Evolutionary conservation across 2,113 vertebrate genomes (phyloP).

Genomic region (Caloenas nicobarica): DNA sequence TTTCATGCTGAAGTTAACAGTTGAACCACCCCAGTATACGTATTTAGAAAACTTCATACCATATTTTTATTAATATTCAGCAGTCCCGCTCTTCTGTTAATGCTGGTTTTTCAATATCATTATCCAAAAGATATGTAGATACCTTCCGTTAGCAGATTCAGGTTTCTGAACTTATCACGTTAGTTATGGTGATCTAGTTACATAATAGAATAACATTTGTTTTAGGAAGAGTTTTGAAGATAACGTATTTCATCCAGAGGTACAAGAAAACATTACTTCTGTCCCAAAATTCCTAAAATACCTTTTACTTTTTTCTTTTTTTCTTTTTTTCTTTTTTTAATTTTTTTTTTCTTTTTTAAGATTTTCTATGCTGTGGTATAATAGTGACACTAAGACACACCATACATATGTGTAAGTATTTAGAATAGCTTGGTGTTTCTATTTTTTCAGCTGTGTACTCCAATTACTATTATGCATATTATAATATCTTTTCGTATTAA

Average conservation of each 20-base stretch:
- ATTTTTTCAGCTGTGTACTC: background rate
- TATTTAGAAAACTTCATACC: background rate
- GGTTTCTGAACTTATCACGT: background rate
- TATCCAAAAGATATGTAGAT: background rate
- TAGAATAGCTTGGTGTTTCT: background rate
- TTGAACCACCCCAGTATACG: background rate
- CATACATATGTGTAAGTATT: background rate
- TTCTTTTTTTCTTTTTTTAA: too few species aligned
- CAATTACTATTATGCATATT: background rate
- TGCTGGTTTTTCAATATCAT: background rate
- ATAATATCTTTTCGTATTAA: background rate
- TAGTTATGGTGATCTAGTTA: background rate
- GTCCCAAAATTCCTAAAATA: background rate
- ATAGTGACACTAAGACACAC: background rate
- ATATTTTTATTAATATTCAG: constrained; percentile 46
- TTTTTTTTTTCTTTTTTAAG: background rate
- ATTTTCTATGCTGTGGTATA: background rate
- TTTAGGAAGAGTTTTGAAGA: background rate
- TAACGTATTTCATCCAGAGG: background rate
- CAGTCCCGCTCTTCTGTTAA: background rate
- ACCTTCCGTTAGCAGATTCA: background rate
- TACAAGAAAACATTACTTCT: background rate
- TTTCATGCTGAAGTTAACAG: background rate
- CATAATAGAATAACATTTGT: background rate
- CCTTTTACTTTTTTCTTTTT: too few species aligned